Percentiles rank a stretch among this genome's conserved stretches.
phyloP scores from a whole-genome alignment of 2,797 vertebrate species.

The Petrocephalus schoutedeni region DNA sequence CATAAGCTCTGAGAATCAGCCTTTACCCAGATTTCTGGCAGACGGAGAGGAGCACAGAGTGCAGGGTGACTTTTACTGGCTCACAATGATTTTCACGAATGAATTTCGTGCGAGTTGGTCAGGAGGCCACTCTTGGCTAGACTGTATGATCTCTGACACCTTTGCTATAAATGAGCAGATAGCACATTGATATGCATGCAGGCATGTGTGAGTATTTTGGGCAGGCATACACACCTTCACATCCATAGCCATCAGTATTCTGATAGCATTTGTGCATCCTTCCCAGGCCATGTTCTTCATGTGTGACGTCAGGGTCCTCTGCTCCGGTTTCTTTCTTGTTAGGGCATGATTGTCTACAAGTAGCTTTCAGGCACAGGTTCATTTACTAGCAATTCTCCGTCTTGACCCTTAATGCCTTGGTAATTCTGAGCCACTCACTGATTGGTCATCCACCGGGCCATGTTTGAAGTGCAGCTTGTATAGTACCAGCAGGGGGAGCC shows the following conservation, averaged over 20 bases:
- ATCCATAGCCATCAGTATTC: not conserved
- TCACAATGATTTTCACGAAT: not conserved
- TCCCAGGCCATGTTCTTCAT: not conserved
- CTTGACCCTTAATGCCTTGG: not conserved
- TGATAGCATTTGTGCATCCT: not conserved
- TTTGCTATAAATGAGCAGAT: not conserved
- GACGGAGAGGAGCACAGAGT: not conserved
- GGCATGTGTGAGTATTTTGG: not conserved
- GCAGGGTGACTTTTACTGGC: not conserved
- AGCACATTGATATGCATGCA: not conserved
- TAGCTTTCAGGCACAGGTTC: not conserved
- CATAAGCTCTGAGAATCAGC: not conserved
- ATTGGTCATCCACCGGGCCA: not conserved
- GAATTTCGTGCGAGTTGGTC: not conserved
- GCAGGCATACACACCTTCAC: not conserved
- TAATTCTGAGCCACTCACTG: not conserved
- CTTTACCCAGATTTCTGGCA: not conserved
- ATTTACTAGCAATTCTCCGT: not conserved
- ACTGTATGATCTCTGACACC: not conserved
- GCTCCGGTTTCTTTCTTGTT: not conserved
- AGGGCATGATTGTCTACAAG: not conserved
- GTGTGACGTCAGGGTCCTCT: not conserved
- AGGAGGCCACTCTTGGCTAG: not conserved
- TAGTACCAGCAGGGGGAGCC: conserved; percentile 21
- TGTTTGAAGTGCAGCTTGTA: not conserved